Evolutionary conservation across 2,888 invertebrate genomes (phyloP).

Genomic region (Miltochrista miniata): DNA sequence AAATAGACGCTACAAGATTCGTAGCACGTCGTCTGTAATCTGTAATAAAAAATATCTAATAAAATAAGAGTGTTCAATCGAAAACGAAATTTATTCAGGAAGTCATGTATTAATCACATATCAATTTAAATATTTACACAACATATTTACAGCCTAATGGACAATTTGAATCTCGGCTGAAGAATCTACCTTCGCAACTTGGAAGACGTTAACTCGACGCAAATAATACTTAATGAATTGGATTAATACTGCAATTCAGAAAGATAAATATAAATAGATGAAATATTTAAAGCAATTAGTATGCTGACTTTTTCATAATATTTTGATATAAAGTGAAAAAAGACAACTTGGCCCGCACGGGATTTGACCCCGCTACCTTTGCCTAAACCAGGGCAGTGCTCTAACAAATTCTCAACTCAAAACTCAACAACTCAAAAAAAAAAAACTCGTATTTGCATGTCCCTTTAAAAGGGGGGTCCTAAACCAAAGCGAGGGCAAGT

Average conservation of each 20-base stretch:
- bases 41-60: too few relatives aligned
- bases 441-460: too few relatives aligned
- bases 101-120: neutral
- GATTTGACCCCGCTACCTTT: too few relatives aligned
- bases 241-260: conserved; percentile 1
- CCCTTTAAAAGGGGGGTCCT: too few relatives aligned
- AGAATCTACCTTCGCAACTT: neutral
- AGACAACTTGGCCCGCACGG: too few relatives aligned
- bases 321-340: too few relatives aligned
- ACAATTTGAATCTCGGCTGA: neutral
- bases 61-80: neutral
- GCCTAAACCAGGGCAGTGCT: too few relatives aligned
- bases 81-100: neutral
- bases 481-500: too few relatives aligned
- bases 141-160: neutral
- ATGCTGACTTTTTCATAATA: too few relatives aligned
- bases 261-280: neutral
- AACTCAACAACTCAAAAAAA: too few relatives aligned
- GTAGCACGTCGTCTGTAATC: too few relatives aligned
- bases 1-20: neutral
- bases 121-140: neutral
- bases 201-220: neutral
- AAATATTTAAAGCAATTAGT: neutral
- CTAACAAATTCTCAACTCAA: too few relatives aligned
- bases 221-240: neutral